Conservation (phyloP, 2,797 vertebrate genomes). For the Podargus strigoides region DNA sequence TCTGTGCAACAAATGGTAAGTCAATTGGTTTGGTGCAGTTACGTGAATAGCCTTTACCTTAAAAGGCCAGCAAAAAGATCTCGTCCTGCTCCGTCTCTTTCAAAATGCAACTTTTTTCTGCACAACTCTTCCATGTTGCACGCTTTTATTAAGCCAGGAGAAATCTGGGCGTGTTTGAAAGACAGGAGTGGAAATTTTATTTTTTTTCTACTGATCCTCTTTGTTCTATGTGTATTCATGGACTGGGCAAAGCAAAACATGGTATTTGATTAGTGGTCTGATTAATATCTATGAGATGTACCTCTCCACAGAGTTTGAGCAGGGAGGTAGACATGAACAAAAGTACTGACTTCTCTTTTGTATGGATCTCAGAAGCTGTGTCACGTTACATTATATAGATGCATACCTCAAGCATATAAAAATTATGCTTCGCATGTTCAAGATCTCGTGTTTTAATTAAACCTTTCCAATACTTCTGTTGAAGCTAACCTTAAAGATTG, state of each 20-base stretch:
- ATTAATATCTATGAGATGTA: neutral
- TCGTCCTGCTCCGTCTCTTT: neutral
- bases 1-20: neutral
- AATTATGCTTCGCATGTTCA: neutral
- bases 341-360: neutral
- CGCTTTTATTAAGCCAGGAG: neutral
- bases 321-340: neutral
- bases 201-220: neutral
- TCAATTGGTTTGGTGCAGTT: neutral
- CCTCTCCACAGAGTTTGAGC: neutral
- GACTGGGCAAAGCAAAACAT: neutral
- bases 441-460: neutral
- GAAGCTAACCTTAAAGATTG: neutral
- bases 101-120: neutral
- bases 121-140: neutral
- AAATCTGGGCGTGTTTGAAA: neutral
- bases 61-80: neutral
- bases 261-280: neutral
- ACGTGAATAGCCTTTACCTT: neutral
- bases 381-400: neutral
- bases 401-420: neutral
- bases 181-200: neutral
- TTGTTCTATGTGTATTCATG: neutral
- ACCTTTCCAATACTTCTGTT: neutral
- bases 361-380: neutral